A percentile compares a stretch with the other conserved stretches of the same genome.
Evolutionary conservation across 2,888 invertebrate genomes (phyloP).

Genomic region (Parelbella ahira): DNA sequence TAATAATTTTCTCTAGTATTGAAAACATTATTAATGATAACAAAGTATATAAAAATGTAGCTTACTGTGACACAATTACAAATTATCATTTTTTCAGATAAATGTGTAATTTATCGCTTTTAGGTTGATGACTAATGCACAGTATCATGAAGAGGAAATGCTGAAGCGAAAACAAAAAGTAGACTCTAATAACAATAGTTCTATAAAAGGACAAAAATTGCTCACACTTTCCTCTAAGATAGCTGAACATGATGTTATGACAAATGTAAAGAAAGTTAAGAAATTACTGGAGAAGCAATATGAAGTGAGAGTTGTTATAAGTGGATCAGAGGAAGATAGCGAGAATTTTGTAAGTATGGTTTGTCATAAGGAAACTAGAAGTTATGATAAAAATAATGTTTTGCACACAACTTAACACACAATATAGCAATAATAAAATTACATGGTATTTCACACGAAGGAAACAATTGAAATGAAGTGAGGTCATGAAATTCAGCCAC

Average conservation of each 20-base stretch:
- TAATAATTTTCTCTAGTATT: too few species aligned
- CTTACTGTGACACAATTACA: too few species aligned
- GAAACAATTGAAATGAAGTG: too few species aligned
- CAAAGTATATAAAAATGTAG: too few species aligned
- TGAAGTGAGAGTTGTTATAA: conserved; percentile 82
- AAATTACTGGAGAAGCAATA: conserved; percentile 84
- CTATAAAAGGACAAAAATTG: conserved; percentile 82
- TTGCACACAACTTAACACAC: too few species aligned
- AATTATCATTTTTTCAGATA: too few species aligned
- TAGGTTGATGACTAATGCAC: conserved; percentile 83
- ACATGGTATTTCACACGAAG: too few species aligned
- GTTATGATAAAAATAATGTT: too few species aligned
- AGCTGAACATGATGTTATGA: conserved; percentile 83
- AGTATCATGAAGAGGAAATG: conserved; percentile 83
- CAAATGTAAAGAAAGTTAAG: conserved; percentile 82
- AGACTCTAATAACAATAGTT: conserved; percentile 46
- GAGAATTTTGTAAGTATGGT: conserved; percentile 45
- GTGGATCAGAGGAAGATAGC: conserved; percentile 64
- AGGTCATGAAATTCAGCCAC: too few species aligned
- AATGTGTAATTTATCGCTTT: conserved; percentile 20
- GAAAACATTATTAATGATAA: too few species aligned
- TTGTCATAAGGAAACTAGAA: too few species aligned
- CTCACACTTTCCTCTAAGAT: conserved; percentile 82
- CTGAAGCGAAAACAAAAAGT: conserved; percentile 74
- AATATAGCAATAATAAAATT: too few species aligned